phyloP scores from a whole-genome alignment of 2,888 invertebrate genomes.

The Pyrrhosoma nymphula region DNA sequence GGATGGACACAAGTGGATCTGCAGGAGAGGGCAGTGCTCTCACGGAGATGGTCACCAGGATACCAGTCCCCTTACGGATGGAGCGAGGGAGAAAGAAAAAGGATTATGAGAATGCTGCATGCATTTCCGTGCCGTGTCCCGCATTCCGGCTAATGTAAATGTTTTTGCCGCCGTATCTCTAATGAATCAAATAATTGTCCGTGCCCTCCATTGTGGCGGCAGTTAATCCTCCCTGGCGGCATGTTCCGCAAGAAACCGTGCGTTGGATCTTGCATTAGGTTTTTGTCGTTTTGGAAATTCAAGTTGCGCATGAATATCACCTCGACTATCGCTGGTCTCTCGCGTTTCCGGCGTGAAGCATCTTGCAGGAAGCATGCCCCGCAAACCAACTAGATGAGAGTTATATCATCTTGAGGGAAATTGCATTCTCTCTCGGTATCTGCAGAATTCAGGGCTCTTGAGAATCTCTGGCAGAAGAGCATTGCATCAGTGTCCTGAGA shows the following conservation, averaged over 20 bases:
- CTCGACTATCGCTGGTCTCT: neutral
- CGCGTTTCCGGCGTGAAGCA: neutral
- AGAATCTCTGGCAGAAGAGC: neutral
- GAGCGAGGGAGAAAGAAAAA: neutral
- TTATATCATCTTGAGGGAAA: neutral
- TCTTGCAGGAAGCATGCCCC: neutral
- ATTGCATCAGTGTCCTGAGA: neutral
- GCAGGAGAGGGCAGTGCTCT: neutral
- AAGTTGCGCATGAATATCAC: neutral
- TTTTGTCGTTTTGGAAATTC: neutral
- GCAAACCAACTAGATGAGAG: neutral
- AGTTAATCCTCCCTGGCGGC: neutral
- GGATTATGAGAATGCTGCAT: slow-evolving; percentile 26
- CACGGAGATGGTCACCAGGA: neutral
- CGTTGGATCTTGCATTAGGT: neutral
- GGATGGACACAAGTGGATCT: neutral
- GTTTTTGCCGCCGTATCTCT: neutral
- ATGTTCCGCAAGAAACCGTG: neutral
- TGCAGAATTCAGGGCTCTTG: neutral
- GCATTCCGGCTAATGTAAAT: neutral
- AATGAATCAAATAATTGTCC: slow-evolving; percentile 7
- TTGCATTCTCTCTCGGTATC: neutral
- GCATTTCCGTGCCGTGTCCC: neutral
- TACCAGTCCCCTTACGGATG: neutral
- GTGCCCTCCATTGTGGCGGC: neutral